phyloP scores from a whole-genome alignment of 2,888 invertebrate species.

The Lomographa bimaculata region DNA sequence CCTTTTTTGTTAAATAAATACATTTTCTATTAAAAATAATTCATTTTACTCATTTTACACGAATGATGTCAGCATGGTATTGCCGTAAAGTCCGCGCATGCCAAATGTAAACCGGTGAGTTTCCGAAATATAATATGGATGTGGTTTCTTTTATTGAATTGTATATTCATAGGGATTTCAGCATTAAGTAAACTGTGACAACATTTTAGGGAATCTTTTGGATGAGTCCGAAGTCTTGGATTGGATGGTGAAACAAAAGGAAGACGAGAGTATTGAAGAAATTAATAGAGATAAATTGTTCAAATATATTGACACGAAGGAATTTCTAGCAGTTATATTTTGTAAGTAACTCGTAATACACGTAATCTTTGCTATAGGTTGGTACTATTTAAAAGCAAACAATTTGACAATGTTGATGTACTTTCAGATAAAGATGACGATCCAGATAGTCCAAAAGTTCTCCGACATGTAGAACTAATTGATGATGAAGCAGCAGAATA shows the following conservation, averaged over 20 bases:
- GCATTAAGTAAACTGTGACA: conserved; percentile 49
- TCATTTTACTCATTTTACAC: conserved; percentile 71
- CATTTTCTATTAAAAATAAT: conserved; percentile 69
- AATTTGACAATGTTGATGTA: conserved; percentile 3
- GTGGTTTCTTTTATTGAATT: conserved; percentile 72
- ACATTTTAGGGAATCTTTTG: conserved; percentile 79
- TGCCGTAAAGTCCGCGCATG: conserved; percentile 77
- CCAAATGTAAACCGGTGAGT: conserved; percentile 78
- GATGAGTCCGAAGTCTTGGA: conserved; percentile 93
- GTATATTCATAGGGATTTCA: conserved; percentile 48
- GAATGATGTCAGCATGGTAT: conserved; percentile 83
- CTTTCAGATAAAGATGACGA: conserved; percentile 91
- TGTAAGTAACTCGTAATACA: conserved; percentile 90
- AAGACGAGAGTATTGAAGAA: conserved; percentile 95
- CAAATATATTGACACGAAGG: conserved; percentile 94
- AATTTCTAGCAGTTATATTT: conserved; percentile 95
- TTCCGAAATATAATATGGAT: conserved; percentile 74
- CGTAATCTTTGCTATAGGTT: too few species aligned
- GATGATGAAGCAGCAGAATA: conserved; percentile 96
- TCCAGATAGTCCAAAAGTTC: conserved; percentile 89
- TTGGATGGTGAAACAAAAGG: conserved; percentile 96
- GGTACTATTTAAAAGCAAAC: too few species aligned
- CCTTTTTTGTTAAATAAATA: conserved; percentile 80
- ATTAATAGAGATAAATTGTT: conserved; percentile 92
- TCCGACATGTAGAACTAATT: conserved; percentile 94